Evolutionary conservation across 2,888 invertebrate species (phyloP).

Genomic region (Watsonalla binaria): DNA sequence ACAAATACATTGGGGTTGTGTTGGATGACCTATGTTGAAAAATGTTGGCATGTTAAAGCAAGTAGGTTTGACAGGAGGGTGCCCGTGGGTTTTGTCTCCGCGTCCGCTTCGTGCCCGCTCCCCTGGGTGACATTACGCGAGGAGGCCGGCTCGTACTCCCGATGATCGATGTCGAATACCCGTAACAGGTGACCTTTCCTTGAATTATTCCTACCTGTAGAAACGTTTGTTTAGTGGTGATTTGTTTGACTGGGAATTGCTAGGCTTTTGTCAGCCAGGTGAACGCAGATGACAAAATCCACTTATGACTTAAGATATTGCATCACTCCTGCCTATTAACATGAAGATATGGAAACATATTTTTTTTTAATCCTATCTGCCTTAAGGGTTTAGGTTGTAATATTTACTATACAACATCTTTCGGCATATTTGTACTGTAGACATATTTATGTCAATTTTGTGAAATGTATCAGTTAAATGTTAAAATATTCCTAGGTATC

Average conservation of each 20-base stretch:
- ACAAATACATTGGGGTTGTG: slow-evolving; percentile 12
- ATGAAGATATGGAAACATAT: too few species aligned
- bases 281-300: slow-evolving; percentile 24
- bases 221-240: slow-evolving; percentile 74
- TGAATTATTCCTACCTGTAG: slow-evolving; percentile 76
- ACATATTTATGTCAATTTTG: too few species aligned
- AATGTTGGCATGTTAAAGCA: slow-evolving; percentile 49
- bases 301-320: slow-evolving; percentile 33
- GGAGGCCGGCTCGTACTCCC: slow-evolving; percentile 69
- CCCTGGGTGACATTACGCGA: slow-evolving; percentile 71
- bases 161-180: slow-evolving; percentile 77
- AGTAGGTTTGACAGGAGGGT: slow-evolving; percentile 57
- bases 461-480: too few species aligned
- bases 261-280: slow-evolving; percentile 47
- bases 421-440: too few species aligned
- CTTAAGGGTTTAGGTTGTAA: too few species aligned
- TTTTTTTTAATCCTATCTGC: too few species aligned
- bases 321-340: too few species aligned
- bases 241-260: slow-evolving; percentile 69
- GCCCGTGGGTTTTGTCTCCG: slow-evolving; percentile 62
- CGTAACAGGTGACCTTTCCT: slow-evolving; percentile 76
- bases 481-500: too few species aligned
- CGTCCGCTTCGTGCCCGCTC: slow-evolving; percentile 50
- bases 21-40: slow-evolving; percentile 47
- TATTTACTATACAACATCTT: too few species aligned